A percentile compares a stretch with the other conserved stretches of the same genome.
phyloP scores from a whole-genome alignment of 2,888 invertebrate species.

The Merodon equestris region DNA sequence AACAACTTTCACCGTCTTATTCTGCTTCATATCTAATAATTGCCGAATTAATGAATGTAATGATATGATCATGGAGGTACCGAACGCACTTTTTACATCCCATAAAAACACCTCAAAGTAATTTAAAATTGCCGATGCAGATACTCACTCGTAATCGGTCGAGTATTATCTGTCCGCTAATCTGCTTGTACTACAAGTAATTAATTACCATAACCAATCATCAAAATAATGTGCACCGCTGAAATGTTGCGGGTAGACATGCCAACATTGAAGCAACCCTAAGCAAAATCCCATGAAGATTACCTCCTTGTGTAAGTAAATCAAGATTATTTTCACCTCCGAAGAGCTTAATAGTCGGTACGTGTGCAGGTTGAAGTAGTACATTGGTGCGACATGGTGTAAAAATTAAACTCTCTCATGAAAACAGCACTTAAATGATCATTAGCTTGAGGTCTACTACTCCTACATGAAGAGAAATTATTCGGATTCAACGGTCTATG shows the following conservation, averaged over 20 bases:
- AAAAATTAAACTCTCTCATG: conserved; percentile 59
- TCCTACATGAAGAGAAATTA: conserved; percentile 42
- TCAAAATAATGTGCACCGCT: conserved; percentile 10
- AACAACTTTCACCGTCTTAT: no score
- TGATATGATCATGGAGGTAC: background rate
- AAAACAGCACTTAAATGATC: conserved; percentile 57
- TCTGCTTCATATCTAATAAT: no score
- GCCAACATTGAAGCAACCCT: background rate
- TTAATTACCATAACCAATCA: conserved; percentile 37
- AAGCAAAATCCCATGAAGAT: conserved; percentile 14
- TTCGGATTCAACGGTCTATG: conserved; percentile 55
- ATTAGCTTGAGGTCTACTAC: conserved; percentile 51
- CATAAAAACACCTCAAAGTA: no score
- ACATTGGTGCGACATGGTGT: conserved; percentile 46
- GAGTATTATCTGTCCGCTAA: conserved; percentile 15
- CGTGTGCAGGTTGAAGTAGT: conserved; percentile 12
- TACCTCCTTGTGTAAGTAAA: conserved; percentile 42
- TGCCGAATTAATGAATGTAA: no score
- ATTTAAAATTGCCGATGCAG: no score
- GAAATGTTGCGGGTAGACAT: conserved; percentile 1
- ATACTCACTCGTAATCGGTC: no score
- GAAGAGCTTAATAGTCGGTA: conserved; percentile 49
- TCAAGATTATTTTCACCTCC: conserved; percentile 61
- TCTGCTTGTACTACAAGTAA: conserved; percentile 9
- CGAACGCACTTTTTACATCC: conserved; percentile 4